These are phyloP conservation scores for Bombus haemorrhoidalis DNA, from an alignment of 1,140 invertebrate species.

Conservation along the genomic window DNA sequence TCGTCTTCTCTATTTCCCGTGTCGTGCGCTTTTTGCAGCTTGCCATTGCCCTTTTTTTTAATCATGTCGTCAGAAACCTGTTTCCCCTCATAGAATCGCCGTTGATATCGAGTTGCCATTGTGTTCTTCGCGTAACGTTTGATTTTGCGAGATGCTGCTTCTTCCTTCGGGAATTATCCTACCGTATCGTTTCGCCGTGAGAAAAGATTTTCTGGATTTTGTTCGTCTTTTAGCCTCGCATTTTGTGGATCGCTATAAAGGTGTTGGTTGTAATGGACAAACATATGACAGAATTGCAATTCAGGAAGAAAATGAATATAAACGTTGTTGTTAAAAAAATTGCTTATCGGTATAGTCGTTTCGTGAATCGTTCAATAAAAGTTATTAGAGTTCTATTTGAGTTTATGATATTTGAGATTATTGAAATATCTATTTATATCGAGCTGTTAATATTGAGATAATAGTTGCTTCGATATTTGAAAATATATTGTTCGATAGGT, in stretches of 20 bases:
- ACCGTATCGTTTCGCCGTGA: background rate
- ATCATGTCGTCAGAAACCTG: background rate
- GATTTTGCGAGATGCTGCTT: background rate
- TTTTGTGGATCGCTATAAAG: no score
- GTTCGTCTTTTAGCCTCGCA: no score
- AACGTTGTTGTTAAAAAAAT: no score
- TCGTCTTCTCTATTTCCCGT: slow-evolving; percentile 7
- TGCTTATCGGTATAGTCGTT: no score
- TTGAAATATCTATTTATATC: background rate
- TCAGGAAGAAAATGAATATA: no score
- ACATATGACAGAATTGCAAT: no score
- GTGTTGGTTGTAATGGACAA: no score
- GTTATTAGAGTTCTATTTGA: background rate
- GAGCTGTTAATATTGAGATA: background rate
- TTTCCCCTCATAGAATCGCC: background rate
- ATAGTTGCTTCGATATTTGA: no score
- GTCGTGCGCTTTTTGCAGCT: slow-evolving; percentile 35
- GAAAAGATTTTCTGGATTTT: background rate
- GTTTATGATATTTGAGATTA: background rate
- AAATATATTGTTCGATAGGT: no score
- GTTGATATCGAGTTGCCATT: background rate
- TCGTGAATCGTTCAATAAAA: no score
- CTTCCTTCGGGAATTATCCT: slow-evolving; percentile 7
- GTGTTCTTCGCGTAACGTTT: background rate
- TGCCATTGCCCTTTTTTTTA: background rate